phyloP scores from a whole-genome alignment of 2,888 invertebrate genomes.

The Drosophila fungiperda region DNA sequence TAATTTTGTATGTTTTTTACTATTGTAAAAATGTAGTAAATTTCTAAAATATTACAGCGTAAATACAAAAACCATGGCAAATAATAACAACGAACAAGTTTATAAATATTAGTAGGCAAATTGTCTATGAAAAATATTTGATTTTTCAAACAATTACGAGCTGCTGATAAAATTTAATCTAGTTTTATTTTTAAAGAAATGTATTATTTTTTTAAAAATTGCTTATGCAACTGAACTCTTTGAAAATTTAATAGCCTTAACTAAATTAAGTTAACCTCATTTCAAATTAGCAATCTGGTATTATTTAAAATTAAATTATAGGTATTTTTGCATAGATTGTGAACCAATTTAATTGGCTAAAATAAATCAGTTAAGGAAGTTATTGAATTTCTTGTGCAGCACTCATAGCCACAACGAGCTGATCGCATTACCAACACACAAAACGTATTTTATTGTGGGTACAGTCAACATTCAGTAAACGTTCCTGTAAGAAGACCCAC shows the following conservation, averaged over 20 bases:
- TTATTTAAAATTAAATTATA: neutral
- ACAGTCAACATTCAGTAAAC: neutral
- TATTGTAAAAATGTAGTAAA: neutral
- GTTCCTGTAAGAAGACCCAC: neutral
- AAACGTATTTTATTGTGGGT: neutral
- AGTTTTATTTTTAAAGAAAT: neutral
- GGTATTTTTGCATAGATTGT: neutral
- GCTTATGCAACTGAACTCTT: neutral
- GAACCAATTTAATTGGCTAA: neutral
- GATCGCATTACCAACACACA: neutral
- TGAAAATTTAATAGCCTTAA: neutral
- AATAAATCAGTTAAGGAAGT: neutral
- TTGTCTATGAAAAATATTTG: neutral
- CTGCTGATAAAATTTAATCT: neutral
- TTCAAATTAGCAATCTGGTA: neutral
- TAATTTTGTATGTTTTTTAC: neutral
- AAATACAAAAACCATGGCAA: neutral
- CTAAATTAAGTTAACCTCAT: neutral
- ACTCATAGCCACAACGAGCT: neutral
- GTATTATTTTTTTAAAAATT: neutral
- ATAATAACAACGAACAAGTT: neutral
- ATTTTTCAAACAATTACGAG: neutral
- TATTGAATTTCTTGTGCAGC: neutral
- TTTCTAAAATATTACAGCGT: neutral
- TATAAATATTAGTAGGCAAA: neutral